Base-by-base conservation (phyloP, 1,140 invertebrate species). In the Heliconius himera region DNA sequence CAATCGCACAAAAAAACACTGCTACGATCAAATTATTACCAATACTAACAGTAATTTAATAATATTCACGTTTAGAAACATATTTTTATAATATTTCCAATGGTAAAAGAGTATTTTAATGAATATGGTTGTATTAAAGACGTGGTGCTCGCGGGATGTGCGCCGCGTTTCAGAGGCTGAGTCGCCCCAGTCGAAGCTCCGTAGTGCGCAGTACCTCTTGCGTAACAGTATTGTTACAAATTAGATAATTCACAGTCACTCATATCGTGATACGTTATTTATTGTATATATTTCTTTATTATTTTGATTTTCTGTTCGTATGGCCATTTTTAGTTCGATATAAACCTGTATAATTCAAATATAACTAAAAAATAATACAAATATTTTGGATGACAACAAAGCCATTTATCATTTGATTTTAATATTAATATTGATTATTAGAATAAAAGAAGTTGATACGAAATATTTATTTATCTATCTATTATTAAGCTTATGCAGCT, bases 191-290 rank as follows among this genome's bases (percentile, higher is more conserved):
- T 91, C 86, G 91, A 89, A 93, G 91, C 90, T 91, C 73, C 90
- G 75, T 91, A 90, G 71, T 89, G 88, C 86, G 76, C 83, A 87
- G 87, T 87, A 88, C 88, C 90, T 90, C 90, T 94, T 94, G 92
- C 92, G 92, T 94, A 94, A 94, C 92, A 90, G 60, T 66, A 91
- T 90, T 91, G 86, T 91, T 87, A 77, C 77, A 86, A 87, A 88
- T 89, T 87, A 85, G 85, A 89, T 87, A 85, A 87, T 85, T 78
- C 76, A 72, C 78, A 73, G 70, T 60, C 38, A 60, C 38, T 56
- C 70, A 8, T 11, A 26, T 16, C 22, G 60, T 29, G 60, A 16
- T 29, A 29, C 13, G 8, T 13, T 66, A 29, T 66, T 66, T 66
- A 5, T 66, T 26, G 26, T 22, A 29, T 22, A 22, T 8, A 66